Base-by-base conservation (phyloP, 2,113 vertebrate species). In the Malurus cyaneus region DNA sequence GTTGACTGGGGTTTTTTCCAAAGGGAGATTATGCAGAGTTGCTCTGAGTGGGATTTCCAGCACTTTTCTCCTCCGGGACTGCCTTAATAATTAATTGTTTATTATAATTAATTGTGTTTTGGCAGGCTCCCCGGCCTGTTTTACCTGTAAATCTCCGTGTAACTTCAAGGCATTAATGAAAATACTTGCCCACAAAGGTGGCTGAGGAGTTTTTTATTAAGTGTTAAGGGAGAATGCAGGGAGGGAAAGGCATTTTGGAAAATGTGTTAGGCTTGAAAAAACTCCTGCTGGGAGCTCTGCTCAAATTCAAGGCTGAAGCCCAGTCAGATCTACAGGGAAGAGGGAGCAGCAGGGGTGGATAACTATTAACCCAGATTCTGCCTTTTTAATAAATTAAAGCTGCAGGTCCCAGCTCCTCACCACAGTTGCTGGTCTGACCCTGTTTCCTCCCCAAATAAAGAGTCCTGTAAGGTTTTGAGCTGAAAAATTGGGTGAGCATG, bases 401-500 rank as follows among this genome's bases (percentile, higher is more conserved):
- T 78, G 36, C 5, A 15, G 9, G 29, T 64, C 36, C 29, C 49
- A 56, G 31, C n/a, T 61, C 18, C 46, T 53, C 12, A 29, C 6
- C n/a, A 32, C 31, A 12, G 24, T 34, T 42, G 17, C 15, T 88
- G 8, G 34, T 34, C 54, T 46, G 32, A 80, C n/a, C 5, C 19
- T 57, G 3, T 42, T 42, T 54, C 12, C 42, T 62, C 34, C 32
- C 5, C 2, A 4, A 2, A 66, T 46, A 36, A 18, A 62, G 16
- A 26, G 6, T 56, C 32, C 54, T 61, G 1, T 7, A 39, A 92
- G 7, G 5, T 59, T 46, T 61, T 14, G 36, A 72, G 59, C 23
- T 12, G 59, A n/a, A 32, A 72, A n/a, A 41, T 19, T 1, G 13
- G 2, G 0, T 0, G 36, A 60, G 59, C 0, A 0, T 6, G 67